Evolutionary conservation across 2,113 vertebrate genomes (phyloP).

Genomic region (Hemibagrus wyckioides): DNA sequence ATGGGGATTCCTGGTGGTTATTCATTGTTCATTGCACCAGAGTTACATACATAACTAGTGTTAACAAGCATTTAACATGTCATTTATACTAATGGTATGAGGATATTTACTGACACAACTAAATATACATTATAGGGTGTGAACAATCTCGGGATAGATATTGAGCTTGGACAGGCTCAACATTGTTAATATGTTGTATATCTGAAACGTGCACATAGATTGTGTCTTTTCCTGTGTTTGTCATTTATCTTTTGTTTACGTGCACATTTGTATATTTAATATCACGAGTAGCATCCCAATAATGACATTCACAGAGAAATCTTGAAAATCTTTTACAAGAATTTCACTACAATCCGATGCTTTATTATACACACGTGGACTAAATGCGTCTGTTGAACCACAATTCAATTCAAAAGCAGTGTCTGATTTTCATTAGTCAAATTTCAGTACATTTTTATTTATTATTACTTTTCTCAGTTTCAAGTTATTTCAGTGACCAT

Average conservation of each 20-base stretch:
- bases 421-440: no score
- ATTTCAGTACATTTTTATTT: no score
- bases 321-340: no score
- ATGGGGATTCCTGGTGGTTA: neutral
- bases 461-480: no score
- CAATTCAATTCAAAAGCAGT: no score
- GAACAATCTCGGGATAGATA: no score
- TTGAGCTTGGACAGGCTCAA: neutral
- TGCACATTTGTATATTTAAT: neutral
- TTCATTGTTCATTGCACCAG: neutral
- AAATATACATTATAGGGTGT: neutral
- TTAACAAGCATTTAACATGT: neutral
- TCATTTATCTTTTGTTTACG: neutral
- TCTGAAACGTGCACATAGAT: neutral
- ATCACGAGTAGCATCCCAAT: neutral
- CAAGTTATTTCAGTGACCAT: no score
- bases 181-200: neutral
- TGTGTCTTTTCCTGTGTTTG: neutral
- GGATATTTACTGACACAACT: neutral
- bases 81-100: neutral
- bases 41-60: neutral
- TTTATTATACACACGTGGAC: no score
- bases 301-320: neutral
- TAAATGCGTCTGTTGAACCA: no score
- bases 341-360: neutral